Evolutionary conservation across 2,797 vertebrate species (phyloP).

Genomic region (Bradypodion ventrale): DNA sequence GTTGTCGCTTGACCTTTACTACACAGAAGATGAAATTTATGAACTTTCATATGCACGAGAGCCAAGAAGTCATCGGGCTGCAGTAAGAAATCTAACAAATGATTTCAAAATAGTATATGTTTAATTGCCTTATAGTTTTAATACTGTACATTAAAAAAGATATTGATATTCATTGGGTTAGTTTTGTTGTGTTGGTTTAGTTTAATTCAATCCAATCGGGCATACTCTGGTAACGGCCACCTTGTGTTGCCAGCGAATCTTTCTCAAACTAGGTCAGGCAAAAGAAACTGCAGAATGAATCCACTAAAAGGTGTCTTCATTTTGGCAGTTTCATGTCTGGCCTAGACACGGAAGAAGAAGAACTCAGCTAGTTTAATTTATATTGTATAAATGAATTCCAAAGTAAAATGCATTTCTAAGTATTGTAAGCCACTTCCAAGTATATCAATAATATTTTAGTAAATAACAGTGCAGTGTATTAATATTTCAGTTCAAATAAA

Average conservation of each 20-base stretch:
- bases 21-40: constrained; percentile 96
- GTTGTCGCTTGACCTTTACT: constrained; percentile 95
- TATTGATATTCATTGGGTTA: not conserved
- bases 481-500: not conserved
- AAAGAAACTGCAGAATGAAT: too few species aligned
- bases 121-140: not conserved
- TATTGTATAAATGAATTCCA: not conserved
- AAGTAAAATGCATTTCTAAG: not conserved
- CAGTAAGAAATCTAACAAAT: constrained; percentile 76
- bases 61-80: constrained; percentile 88
- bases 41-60: constrained; percentile 95
- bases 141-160: not conserved
- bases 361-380: too few species aligned
- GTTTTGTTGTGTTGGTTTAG: not conserved
- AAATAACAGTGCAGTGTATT: not conserved
- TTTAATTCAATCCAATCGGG: too few species aligned
- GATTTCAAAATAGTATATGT: not conserved
- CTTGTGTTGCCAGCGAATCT: too few species aligned
- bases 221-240: too few species aligned
- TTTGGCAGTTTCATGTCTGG: too few species aligned
- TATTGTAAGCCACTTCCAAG: not conserved
- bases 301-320: too few species aligned
- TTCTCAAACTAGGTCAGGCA: too few species aligned
- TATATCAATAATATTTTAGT: not conserved
- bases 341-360: too few species aligned